phyloP scores from a whole-genome alignment of 2,113 vertebrate genomes.

The Silurus asotus region DNA sequence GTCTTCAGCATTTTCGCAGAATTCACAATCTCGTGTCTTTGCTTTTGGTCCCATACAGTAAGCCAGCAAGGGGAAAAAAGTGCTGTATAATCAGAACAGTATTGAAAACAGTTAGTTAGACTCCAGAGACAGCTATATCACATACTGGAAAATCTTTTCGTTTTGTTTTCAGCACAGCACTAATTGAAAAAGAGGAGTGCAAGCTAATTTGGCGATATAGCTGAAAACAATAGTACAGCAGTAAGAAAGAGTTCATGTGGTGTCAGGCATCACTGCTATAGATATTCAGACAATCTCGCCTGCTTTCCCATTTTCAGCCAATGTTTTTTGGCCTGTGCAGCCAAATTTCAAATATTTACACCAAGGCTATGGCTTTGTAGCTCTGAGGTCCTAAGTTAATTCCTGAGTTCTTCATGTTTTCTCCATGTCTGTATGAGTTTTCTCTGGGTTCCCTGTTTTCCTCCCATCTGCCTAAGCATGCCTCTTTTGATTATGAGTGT shows the following conservation, averaged over 20 bases:
- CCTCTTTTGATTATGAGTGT: neutral
- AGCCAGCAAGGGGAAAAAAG: neutral
- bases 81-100: neutral
- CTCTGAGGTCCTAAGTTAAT: neutral
- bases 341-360: neutral
- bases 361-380: neutral
- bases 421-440: neutral
- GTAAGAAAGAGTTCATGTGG: neutral
- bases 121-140: neutral
- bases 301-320: neutral
- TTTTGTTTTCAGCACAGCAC: neutral
- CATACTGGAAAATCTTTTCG: neutral
- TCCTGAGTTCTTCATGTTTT: neutral
- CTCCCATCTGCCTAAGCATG: neutral
- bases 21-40: neutral
- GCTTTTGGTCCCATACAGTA: neutral
- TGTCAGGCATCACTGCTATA: neutral
- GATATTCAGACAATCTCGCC: neutral
- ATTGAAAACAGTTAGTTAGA: neutral
- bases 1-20: neutral
- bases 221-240: neutral
- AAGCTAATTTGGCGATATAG: neutral
- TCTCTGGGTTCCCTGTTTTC: neutral
- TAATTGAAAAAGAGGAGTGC: neutral
- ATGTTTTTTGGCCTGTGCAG: neutral